These are phyloP conservation scores for Chlorodrepanis virens DNA, from an alignment of 2,113 vertebrate species.

Conservation along the genomic window DNA sequence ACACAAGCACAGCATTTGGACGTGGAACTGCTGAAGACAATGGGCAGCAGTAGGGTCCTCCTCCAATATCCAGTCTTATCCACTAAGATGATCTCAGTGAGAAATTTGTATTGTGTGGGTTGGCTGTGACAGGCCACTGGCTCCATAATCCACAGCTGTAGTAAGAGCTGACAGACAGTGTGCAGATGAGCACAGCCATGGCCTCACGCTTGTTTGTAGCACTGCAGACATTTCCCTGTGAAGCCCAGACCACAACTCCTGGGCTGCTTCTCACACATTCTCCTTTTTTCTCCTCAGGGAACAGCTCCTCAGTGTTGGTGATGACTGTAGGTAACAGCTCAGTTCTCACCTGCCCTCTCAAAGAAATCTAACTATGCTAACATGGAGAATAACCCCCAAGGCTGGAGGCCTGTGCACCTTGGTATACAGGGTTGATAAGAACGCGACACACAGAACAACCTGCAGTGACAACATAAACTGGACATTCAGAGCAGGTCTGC, in stretches of 20 bases:
- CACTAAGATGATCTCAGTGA: background rate
- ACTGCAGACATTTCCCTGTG: background rate
- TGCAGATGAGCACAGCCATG: background rate
- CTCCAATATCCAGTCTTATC: background rate
- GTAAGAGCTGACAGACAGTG: background rate
- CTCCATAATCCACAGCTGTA: background rate
- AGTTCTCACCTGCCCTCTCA: background rate
- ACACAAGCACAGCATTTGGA: background rate
- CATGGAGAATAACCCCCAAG: slow-evolving; percentile 5
- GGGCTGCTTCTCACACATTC: background rate
- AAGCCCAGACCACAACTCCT: background rate
- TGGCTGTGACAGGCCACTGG: background rate
- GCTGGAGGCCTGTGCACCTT: background rate
- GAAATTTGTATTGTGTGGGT: background rate
- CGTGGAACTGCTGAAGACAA: background rate
- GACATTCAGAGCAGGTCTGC: background rate
- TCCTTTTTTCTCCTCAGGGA: background rate
- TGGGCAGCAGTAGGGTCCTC: background rate
- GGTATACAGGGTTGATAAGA: background rate
- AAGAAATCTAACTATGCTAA: fast-evolving
- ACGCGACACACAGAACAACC: background rate
- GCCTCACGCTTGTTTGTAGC: fast-evolving
- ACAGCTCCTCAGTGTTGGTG: fast-evolving
- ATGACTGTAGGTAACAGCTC: background rate
- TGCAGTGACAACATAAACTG: slow-evolving; percentile 47